Conservation (phyloP, 2,797 vertebrate species). For the Enteromius treurensis region DNA sequence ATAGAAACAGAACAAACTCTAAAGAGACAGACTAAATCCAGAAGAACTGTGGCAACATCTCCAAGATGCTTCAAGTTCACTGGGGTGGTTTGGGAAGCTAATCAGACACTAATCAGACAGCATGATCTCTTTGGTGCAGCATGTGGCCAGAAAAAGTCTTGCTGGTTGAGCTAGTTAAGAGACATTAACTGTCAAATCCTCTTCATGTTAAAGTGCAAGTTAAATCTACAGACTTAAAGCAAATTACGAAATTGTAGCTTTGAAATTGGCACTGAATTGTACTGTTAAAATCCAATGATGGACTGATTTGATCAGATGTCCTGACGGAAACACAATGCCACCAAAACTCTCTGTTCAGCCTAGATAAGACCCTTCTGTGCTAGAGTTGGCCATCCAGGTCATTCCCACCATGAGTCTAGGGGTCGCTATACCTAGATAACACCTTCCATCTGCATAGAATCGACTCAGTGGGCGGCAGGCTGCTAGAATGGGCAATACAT, state of each 20-base stretch:
- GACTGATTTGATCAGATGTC: slow-evolving; percentile 8
- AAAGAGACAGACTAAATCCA: not conserved
- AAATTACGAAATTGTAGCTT: not conserved
- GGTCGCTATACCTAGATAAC: slow-evolving; percentile 30
- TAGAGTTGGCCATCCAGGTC: slow-evolving; percentile 30
- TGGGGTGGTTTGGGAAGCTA: too few relatives aligned
- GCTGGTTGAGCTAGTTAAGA: not conserved
- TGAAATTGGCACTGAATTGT: not conserved
- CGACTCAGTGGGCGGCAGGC: not conserved
- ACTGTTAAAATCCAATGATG: slow-evolving; percentile 16
- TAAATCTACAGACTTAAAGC: not conserved
- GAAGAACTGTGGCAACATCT: not conserved
- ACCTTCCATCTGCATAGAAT: slow-evolving; percentile 17
- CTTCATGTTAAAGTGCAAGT: slow-evolving; percentile 3
- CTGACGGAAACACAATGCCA: slow-evolving; percentile 5
- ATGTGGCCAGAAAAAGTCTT: not conserved
- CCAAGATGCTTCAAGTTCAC: slow-evolving; percentile 5
- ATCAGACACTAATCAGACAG: not conserved
- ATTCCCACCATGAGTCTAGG: not conserved
- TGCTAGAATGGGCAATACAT: slow-evolving; percentile 42
- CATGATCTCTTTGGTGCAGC: not conserved
- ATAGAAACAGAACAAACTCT: not conserved
- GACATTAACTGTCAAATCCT: not conserved
- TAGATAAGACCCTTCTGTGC: slow-evolving; percentile 24
- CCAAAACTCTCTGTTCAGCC: slow-evolving; percentile 16